These are phyloP conservation scores for Eumerus sabulonum DNA, from an alignment of 2,888 invertebrate species.

Conservation along the genomic window DNA sequence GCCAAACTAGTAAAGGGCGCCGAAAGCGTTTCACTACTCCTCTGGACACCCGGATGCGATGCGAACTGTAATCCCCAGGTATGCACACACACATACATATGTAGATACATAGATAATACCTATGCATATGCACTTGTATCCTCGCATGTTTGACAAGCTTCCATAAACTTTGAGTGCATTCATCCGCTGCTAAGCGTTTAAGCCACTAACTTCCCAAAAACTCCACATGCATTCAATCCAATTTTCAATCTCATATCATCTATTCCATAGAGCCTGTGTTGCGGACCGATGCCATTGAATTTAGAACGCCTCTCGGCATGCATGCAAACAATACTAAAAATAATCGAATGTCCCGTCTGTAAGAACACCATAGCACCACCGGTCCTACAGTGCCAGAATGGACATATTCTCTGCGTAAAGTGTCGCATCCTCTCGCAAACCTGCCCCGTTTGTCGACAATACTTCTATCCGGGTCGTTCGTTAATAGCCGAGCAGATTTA, in stretches of 20 bases:
- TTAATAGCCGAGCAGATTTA: conserved; percentile 81
- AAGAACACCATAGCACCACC: conserved; percentile 83
- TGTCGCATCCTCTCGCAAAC: conserved; percentile 82
- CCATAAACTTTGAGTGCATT: conserved; percentile 19
- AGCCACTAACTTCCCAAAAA: too few relatives aligned
- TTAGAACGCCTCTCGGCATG: conserved; percentile 80
- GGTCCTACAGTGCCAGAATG: conserved; percentile 83
- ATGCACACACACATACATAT: conserved; percentile 35
- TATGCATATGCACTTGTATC: too few relatives aligned
- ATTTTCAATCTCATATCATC: conserved; percentile 44
- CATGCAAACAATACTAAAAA: conserved; percentile 80
- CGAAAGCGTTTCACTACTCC: conserved; percentile 78
- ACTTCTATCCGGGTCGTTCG: conserved; percentile 80
- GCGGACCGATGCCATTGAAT: conserved; percentile 81
- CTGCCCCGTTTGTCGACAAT: conserved; percentile 83
- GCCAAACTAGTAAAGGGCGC: conserved; percentile 79
- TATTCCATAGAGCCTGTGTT: conserved; percentile 78
- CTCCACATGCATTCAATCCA: conserved; percentile 9
- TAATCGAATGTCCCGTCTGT: conserved; percentile 84
- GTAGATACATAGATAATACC: too few relatives aligned
- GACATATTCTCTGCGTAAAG: conserved; percentile 83
- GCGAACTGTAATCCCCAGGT: conserved; percentile 79
- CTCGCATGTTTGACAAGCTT: background rate
- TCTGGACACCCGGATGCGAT: conserved; percentile 80
- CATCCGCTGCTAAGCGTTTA: conserved; percentile 1